A percentile compares a stretch with the other conserved stretches of the same genome.
phyloP scores from a whole-genome alignment of 1,140 invertebrate genomes.

The Stenopsyche tienmushanensis region DNA sequence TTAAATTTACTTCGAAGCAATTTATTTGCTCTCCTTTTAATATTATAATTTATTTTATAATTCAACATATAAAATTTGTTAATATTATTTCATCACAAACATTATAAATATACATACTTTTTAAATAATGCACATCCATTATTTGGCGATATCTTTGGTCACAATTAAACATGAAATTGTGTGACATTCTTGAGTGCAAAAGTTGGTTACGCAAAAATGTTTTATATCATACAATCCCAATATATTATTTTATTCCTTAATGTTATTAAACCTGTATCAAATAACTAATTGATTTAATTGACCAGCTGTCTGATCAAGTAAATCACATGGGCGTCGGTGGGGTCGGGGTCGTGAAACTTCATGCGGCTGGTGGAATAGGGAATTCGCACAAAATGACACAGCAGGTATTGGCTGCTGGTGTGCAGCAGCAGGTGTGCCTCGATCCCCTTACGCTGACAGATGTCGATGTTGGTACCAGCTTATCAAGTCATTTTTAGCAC shows the following conservation, averaged over 20 bases:
- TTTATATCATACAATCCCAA: too few species aligned
- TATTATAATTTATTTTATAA: too few species aligned
- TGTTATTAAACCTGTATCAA: not conserved
- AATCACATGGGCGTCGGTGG: constrained; percentile 47
- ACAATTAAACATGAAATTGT: too few species aligned
- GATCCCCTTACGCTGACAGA: constrained; percentile 65
- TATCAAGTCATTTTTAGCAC: constrained; percentile 24
- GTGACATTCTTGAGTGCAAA: too few species aligned
- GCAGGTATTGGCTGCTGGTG: constrained; percentile 48
- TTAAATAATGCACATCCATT: too few species aligned
- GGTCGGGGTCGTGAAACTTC: constrained; percentile 67
- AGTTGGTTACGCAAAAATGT: too few species aligned
- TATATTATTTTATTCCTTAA: not conserved
- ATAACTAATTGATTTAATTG: constrained; percentile 43
- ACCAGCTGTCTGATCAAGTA: constrained; percentile 35
- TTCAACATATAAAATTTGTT: too few species aligned
- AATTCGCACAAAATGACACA: constrained; percentile 59
- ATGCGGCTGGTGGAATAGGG: constrained; percentile 50
- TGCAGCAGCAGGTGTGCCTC: constrained; percentile 64
- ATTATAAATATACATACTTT: too few species aligned
- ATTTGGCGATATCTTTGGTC: too few species aligned
- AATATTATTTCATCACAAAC: too few species aligned
- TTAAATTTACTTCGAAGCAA: too few species aligned
- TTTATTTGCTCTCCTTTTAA: too few species aligned
- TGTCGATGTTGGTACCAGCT: constrained; percentile 64